Percentiles rank a stretch among this genome's conserved stretches.
Conservation (phyloP, 2,113 vertebrate species). For the Thunnus thynnus region DNA sequence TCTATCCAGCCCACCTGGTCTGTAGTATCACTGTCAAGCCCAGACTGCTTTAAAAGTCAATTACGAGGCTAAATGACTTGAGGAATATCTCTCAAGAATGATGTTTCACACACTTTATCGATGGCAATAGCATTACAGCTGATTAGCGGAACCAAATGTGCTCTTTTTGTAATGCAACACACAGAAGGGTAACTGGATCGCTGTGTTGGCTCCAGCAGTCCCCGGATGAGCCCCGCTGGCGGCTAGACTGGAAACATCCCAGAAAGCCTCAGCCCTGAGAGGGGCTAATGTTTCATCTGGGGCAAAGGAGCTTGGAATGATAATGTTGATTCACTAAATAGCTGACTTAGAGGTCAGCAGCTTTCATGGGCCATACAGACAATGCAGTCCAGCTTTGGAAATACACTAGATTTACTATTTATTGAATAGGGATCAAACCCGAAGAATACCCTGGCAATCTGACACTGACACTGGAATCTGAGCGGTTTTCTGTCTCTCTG, state of each 20-base stretch:
- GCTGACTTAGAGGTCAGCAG: slow-evolving; percentile 83
- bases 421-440: slow-evolving; percentile 65
- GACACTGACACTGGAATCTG: slow-evolving; percentile 59
- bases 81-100: slow-evolving; percentile 84
- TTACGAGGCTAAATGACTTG: slow-evolving; percentile 82
- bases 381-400: slow-evolving; percentile 67
- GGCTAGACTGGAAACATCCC: slow-evolving; percentile 82
- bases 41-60: slow-evolving; percentile 86
- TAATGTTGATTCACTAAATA: slow-evolving; percentile 85
- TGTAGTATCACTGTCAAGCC: slow-evolving; percentile 80
- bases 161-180: slow-evolving; percentile 89
- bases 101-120: slow-evolving; percentile 85
- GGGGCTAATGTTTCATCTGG: slow-evolving; percentile 85
- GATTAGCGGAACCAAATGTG: slow-evolving; percentile 87
- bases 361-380: slow-evolving; percentile 68
- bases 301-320: slow-evolving; percentile 83
- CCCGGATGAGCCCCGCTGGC: slow-evolving; percentile 81
- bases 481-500: slow-evolving; percentile 51
- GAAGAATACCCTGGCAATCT: slow-evolving; percentile 62
- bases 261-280: slow-evolving; percentile 78
- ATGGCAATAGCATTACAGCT: slow-evolving; percentile 87
- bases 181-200: slow-evolving; percentile 86
- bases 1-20: slow-evolving; percentile 81
- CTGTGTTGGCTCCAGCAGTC: slow-evolving; percentile 73
- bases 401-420: slow-evolving; percentile 75